Evolutionary conservation across 2,888 invertebrate species (phyloP).

Genomic region (Melinaea menophilus): DNA sequence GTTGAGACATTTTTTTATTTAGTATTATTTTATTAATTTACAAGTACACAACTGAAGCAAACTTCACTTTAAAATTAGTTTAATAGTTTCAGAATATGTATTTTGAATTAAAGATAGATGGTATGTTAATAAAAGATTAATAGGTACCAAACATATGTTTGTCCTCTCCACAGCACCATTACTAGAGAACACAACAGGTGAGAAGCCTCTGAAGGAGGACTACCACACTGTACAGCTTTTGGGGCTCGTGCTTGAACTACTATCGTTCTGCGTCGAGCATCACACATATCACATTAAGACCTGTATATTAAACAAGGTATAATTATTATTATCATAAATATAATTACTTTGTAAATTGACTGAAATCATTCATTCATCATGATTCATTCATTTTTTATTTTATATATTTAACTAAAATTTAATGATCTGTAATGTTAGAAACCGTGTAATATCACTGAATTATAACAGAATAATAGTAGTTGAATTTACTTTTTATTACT

Average conservation of each 20-base stretch:
- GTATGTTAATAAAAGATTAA: too few species aligned
- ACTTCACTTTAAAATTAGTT: too few species aligned
- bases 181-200: conserved; percentile 93
- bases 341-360: neutral
- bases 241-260: conserved; percentile 94
- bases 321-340: conserved; percentile 15
- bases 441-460: neutral
- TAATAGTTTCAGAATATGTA: too few species aligned
- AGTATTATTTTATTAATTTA: neutral
- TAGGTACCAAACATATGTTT: neutral
- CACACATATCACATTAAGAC: conserved; percentile 99
- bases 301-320: conserved; percentile 93
- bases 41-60: too few species aligned
- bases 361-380: neutral
- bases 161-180: conserved; percentile 84
- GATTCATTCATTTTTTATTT: neutral
- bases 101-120: too few species aligned
- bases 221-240: conserved; percentile 97
- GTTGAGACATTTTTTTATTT: too few species aligned
- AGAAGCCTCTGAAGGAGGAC: conserved; percentile 94
- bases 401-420: neutral
- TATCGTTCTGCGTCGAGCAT: conserved; percentile 99
- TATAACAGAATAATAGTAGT: too few species aligned
- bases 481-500: too few species aligned
- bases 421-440: neutral